These are phyloP conservation scores for Zoroaster sp. DNA, from an alignment of 53 echinoderm and acorn worm species.

Conservation along the genomic window DNA sequence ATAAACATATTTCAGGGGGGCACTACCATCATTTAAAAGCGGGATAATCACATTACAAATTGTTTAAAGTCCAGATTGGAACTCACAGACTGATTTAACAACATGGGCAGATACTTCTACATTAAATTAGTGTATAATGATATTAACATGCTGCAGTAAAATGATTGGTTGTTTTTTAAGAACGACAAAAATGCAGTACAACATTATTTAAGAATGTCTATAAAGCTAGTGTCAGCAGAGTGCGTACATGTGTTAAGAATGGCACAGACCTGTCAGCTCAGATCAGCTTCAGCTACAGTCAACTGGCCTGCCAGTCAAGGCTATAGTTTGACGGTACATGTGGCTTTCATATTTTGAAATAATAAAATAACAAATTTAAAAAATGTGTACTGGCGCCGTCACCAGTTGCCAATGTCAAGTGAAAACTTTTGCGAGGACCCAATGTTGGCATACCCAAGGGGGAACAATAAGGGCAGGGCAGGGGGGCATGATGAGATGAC, in stretches of 20 bases:
- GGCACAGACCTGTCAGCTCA: not conserved
- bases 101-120: not conserved
- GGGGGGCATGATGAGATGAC: not conserved
- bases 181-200: not conserved
- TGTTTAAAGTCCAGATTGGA: slow-evolving; percentile 24
- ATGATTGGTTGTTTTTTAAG: not conserved
- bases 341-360: not conserved
- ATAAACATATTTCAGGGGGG: slow-evolving; percentile 28
- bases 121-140: not conserved
- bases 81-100: slow-evolving; percentile 1
- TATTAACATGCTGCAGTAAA: slow-evolving; percentile 28
- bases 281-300: not conserved
- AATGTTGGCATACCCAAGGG: slow-evolving; percentile 57
- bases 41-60: not conserved
- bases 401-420: slow-evolving; percentile 17
- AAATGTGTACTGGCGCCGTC: not conserved
- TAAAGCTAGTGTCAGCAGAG: slow-evolving; percentile 26
- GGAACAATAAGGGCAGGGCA: not conserved
- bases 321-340: not conserved
- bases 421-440: slow-evolving; percentile 27
- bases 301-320: not conserved
- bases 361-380: not conserved
- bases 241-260: slow-evolving; percentile 40
- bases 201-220: not conserved
- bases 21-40: not conserved